phyloP scores from a whole-genome alignment of 2,797 vertebrate species.

The Falco columbarius region DNA sequence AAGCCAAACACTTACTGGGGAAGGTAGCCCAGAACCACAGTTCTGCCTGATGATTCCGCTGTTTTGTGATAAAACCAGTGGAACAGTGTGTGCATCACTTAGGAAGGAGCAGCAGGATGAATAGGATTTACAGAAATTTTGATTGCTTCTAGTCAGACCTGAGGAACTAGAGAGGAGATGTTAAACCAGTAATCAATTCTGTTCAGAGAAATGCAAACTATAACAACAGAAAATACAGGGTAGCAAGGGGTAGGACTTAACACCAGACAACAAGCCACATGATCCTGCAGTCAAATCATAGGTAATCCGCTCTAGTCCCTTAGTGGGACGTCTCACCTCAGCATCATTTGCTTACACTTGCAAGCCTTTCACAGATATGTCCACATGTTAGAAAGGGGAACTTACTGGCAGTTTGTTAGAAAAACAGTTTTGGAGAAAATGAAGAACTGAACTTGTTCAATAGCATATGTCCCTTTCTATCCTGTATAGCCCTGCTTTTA shows the following conservation, averaged over 20 bases:
- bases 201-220: not conserved
- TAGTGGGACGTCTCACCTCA: not conserved
- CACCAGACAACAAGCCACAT: not conserved
- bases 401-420: not conserved
- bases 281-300: not conserved
- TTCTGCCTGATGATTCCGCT: constrained; percentile 71
- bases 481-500: not conserved
- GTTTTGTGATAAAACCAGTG: not conserved
- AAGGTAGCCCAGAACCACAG: constrained; percentile 83
- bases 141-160: constrained; percentile 84
- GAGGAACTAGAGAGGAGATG: constrained; percentile 82
- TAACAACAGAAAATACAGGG: not conserved
- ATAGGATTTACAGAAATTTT: constrained; percentile 76
- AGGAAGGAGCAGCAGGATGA: constrained; percentile 79
- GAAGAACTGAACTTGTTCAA: not conserved
- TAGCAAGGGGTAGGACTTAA: not conserved
- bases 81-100: constrained; percentile 56
- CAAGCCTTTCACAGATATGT: not conserved
- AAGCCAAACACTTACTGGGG: constrained; percentile 80
- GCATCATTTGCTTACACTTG: not conserved
- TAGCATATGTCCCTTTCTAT: not conserved
- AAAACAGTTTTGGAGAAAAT: not conserved
- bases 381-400: not conserved
- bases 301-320: not conserved
- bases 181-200: not conserved